phyloP scores from a whole-genome alignment of 2,888 invertebrate species.

The Drosophila formosana region DNA sequence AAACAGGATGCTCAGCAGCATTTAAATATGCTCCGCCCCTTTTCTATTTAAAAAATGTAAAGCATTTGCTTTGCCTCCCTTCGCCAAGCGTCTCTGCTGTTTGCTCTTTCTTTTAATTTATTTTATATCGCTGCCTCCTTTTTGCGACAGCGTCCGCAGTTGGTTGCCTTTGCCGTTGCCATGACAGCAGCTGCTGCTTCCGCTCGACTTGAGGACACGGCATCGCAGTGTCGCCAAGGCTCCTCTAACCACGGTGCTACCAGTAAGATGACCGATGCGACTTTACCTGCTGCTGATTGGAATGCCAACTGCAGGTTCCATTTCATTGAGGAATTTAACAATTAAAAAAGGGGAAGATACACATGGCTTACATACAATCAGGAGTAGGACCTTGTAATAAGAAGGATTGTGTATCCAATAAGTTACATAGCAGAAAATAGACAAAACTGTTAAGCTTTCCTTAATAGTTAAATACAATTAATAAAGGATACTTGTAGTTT shows the following conservation, averaged over 20 bases:
- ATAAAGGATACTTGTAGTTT: no score
- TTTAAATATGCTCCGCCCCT: slow-evolving; percentile 83
- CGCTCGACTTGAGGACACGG: slow-evolving; percentile 72
- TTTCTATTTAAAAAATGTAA: slow-evolving; percentile 81
- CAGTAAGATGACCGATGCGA: slow-evolving; percentile 70
- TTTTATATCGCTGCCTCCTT: slow-evolving; percentile 70
- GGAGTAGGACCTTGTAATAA: no score
- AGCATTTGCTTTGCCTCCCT: slow-evolving; percentile 62
- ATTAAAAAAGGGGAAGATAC: neutral
- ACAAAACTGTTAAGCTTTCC: no score
- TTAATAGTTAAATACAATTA: no score
- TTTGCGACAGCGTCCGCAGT: slow-evolving; percentile 35
- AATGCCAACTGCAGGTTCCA: slow-evolving; percentile 17
- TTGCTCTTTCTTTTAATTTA: slow-evolving; percentile 78
- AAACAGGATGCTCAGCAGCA: slow-evolving; percentile 52
- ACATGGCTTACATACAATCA: no score
- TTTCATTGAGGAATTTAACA: slow-evolving; percentile 31
- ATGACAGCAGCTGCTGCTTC: slow-evolving; percentile 38
- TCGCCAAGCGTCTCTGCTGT: slow-evolving; percentile 46
- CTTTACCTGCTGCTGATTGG: slow-evolving; percentile 27
- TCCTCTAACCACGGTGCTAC: slow-evolving; percentile 60
- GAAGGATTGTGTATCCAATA: no score
- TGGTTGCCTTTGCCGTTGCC: slow-evolving; percentile 29
- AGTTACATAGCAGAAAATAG: no score
- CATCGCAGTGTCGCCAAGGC: slow-evolving; percentile 39